Evolutionary conservation across 2,888 invertebrate species (phyloP), one percentile per base, ranked within the genome.

Genomic region (Drosophila yooni): DNA sequence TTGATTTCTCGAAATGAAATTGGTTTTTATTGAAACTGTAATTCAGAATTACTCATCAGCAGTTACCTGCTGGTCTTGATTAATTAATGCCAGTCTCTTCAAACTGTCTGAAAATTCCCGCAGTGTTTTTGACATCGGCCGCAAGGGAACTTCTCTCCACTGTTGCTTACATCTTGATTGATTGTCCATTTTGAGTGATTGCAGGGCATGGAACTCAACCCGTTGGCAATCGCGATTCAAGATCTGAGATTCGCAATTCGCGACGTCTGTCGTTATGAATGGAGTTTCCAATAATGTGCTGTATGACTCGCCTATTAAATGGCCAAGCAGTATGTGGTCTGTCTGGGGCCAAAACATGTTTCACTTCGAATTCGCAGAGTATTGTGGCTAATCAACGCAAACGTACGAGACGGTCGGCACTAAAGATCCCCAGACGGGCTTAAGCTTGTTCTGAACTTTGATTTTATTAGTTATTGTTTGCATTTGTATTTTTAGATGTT

Each of bases 231-330:
- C 33, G 36, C 6, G n/a, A 46, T 56, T 5, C 13, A 29, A 38
- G 38, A 27, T 38, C 11, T 3, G 36, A 36, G 18, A 11, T 36
- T 54, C 36, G 54, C 27, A 56, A 25, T 61, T 36, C 25, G 38
- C n/a, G 21, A 33, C 25, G 59, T 43, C 46, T 11, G 36, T 62
- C 66, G 46, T 83, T 75, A 78, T 86, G 87, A 83, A 83, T 86
- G 87, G 84, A 74, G 66, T 70, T 72, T 73, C 65, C 77, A 75
- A 71, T 70, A 81, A 64, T 21, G 29, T 68, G 73, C 70, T 70
- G 40, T 61, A 70, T 59, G 66, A 48, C 48, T 66, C 48, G 71
- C 15, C 50, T 52, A 57, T 67, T 46, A 57, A 67, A 48, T 53
- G 50, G 29, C 27, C 43, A n/a, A 50, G 46, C 61, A 25, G 25